phyloP scores from a whole-genome alignment of 1,140 invertebrate genomes.

The Solenopsis fugax region DNA sequence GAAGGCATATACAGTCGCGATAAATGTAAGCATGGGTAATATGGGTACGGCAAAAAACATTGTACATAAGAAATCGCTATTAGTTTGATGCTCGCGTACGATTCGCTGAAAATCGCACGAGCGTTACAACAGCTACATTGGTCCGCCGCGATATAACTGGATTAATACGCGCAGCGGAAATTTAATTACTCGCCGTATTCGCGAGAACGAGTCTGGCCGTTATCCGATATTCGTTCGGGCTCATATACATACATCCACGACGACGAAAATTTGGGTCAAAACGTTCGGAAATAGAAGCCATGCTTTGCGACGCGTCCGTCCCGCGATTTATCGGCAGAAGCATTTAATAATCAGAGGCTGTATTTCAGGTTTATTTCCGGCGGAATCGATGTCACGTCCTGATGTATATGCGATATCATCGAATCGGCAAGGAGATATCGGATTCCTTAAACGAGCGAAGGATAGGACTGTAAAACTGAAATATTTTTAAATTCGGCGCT shows the following conservation, averaged over 20 bases:
- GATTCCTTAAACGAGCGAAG: slow-evolving; percentile 38
- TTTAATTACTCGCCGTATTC: slow-evolving; percentile 61
- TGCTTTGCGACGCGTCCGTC: slow-evolving; percentile 38
- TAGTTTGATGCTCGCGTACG: slow-evolving; percentile 10
- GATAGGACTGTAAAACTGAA: slow-evolving; percentile 10
- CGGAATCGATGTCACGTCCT: slow-evolving; percentile 44
- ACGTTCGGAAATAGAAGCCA: slow-evolving; percentile 57
- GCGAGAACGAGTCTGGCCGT: slow-evolving; percentile 31
- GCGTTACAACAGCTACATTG: slow-evolving; percentile 8
- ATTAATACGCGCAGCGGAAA: slow-evolving; percentile 45
- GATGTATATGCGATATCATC: slow-evolving; percentile 30
- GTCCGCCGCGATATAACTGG: slow-evolving; percentile 43
- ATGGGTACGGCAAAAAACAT: background rate
- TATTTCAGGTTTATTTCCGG: slow-evolving; percentile 57
- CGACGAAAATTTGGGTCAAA: slow-evolving; percentile 57
- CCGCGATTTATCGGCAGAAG: slow-evolving; percentile 57
- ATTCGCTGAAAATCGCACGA: slow-evolving; percentile 43
- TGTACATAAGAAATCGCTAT: slow-evolving; percentile 24
- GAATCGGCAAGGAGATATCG: slow-evolving; percentile 30
- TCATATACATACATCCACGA: slow-evolving; percentile 36
- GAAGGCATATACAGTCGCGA: background rate
- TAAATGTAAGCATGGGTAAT: slow-evolving; percentile 44
- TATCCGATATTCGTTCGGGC: slow-evolving; percentile 41
- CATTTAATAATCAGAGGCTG: slow-evolving; percentile 60
- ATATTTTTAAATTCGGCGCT: slow-evolving; percentile 30